Percentiles rank a stretch among this genome's conserved stretches.
These are phyloP conservation scores for Ornithorhynchus anatinus DNA, from an alignment of 2,113 vertebrate genomes.

Conservation along the genomic window DNA sequence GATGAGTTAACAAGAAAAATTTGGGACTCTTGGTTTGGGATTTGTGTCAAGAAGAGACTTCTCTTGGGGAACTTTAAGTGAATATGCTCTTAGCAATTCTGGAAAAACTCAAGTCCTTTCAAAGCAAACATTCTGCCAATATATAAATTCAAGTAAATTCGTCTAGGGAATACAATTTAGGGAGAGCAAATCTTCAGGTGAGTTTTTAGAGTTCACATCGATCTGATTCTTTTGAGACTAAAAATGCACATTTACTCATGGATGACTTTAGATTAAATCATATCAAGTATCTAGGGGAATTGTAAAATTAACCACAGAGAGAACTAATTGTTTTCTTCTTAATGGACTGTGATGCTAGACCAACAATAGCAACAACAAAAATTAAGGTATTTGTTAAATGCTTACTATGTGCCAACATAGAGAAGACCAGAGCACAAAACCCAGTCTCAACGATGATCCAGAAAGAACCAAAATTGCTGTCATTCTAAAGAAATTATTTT, in stretches of 20 bases:
- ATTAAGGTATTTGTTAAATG: neutral
- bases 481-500: neutral
- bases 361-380: neutral
- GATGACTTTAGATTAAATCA: slow-evolving; percentile 9
- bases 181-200: slow-evolving; percentile 22
- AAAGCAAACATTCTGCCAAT: neutral
- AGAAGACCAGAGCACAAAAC: neutral
- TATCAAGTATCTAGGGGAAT: neutral
- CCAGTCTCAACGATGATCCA: neutral
- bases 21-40: slow-evolving; percentile 12
- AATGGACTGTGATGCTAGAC: neutral
- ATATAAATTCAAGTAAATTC: slow-evolving; percentile 15
- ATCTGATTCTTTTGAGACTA: neutral
- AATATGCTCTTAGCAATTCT: slow-evolving; percentile 8
- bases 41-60: slow-evolving; percentile 9
- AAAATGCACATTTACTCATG: neutral
- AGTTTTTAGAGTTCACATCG: slow-evolving; percentile 17
- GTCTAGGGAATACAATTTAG: neutral
- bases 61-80: slow-evolving; percentile 14
- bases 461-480: neutral
- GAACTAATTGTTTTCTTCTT: neutral
- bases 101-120: slow-evolving; percentile 8
- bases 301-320: neutral
- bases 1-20: slow-evolving; percentile 17
- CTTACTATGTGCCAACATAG: neutral